Evolutionary conservation across 2,888 invertebrate species (phyloP).

Genomic region (Euphydryas editha): DNA sequence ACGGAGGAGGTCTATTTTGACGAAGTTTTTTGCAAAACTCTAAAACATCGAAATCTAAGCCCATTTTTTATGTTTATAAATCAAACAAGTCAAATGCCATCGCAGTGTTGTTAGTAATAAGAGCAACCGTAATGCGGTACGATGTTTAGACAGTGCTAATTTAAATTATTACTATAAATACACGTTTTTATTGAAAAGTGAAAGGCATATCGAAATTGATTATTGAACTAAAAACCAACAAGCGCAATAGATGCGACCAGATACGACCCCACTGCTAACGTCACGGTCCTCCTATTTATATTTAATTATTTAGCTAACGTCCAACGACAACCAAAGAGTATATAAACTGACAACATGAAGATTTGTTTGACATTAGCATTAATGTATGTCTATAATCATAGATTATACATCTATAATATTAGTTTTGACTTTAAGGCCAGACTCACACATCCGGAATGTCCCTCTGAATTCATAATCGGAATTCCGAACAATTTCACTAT

Average conservation of each 20-base stretch:
- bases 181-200: conserved; percentile 45
- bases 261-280: conserved; percentile 18
- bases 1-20: conserved; percentile 92
- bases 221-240: conserved; percentile 31
- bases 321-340: too few relatives aligned
- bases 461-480: too few relatives aligned
- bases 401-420: too few relatives aligned
- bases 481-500: too few relatives aligned
- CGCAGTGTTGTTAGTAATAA: conserved; percentile 8
- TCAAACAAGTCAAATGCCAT: conserved; percentile 24
- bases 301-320: not conserved
- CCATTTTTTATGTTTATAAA: conserved; percentile 81
- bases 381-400: too few relatives aligned
- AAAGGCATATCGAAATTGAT: conserved; percentile 45
- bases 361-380: too few relatives aligned
- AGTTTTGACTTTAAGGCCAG: too few relatives aligned
- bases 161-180: conserved; percentile 33
- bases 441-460: too few relatives aligned
- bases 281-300: conserved; percentile 7
- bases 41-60: conserved; percentile 93
- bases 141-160: conserved; percentile 4
- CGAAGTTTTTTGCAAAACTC: conserved; percentile 93
- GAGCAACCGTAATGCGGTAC: conserved; percentile 17
- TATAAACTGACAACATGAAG: too few relatives aligned
- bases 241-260: conserved; percentile 24